Conservation (phyloP, 30 jellyfish, hydroid and myxozoan species). For the Sanderia malayensis region DNA sequence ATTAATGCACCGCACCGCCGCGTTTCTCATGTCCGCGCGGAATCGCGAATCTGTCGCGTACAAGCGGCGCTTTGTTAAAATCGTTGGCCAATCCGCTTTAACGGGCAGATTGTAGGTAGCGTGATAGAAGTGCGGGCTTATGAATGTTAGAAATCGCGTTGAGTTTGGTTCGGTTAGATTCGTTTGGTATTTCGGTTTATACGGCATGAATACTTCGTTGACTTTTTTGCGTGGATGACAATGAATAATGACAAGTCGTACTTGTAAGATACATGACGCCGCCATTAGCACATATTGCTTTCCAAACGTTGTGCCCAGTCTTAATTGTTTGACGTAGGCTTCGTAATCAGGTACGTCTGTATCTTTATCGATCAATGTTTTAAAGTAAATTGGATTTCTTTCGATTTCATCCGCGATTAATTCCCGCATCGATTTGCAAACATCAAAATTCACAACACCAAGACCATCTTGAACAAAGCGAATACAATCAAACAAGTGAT, state of each 20-base stretch:
- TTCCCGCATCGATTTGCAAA: slow-evolving; percentile 55
- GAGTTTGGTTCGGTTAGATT: slow-evolving; percentile 5
- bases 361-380: slow-evolving; percentile 71
- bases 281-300: slow-evolving; percentile 78
- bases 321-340: slow-evolving; percentile 43
- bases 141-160: slow-evolving; percentile 74
- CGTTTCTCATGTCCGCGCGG: slow-evolving; percentile 84
- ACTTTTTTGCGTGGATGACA: slow-evolving; percentile 67
- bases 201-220: slow-evolving; percentile 73
- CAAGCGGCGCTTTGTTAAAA: slow-evolving; percentile 68
- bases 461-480: slow-evolving; percentile 50
- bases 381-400: slow-evolving; percentile 66
- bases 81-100: slow-evolving; percentile 87
- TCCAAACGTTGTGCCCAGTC: slow-evolving; percentile 66
- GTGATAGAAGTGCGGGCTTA: slow-evolving; percentile 78
- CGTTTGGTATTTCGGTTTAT: slow-evolving; percentile 9
- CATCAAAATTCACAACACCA: slow-evolving; percentile 56
- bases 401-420: slow-evolving; percentile 67
- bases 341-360: slow-evolving; percentile 58
- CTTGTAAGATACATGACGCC: slow-evolving; percentile 63
- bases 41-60: slow-evolving; percentile 83
- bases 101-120: slow-evolving; percentile 74
- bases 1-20: slow-evolving; percentile 80
- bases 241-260: slow-evolving; percentile 74
- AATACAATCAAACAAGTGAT: slow-evolving; percentile 69